Conservation (phyloP, 2,797 vertebrate genomes). For the Decapterus maruadsi region DNA sequence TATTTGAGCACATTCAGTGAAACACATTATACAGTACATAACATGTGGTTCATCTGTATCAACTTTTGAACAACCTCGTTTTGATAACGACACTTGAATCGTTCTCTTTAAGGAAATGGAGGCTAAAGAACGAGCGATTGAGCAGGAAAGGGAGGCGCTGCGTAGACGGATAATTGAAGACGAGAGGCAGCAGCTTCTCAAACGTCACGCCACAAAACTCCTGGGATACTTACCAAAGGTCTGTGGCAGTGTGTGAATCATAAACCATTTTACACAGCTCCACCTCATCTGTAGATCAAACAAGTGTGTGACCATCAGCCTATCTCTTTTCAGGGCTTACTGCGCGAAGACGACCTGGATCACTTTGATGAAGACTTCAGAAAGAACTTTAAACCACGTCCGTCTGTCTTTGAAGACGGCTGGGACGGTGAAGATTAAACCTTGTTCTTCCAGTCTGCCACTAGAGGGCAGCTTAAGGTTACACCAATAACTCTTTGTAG, state of each 20-base stretch:
- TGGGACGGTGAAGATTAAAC: constrained; percentile 69
- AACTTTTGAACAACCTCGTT: constrained; percentile 11
- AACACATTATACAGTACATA: not conserved
- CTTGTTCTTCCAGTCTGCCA: constrained; percentile 55
- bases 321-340: constrained; percentile 87
- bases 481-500: not conserved
- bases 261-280: not conserved
- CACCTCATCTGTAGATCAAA: not conserved
- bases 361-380: constrained; percentile 93
- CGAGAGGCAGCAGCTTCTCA: constrained; percentile 92
- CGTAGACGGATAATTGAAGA: constrained; percentile 91
- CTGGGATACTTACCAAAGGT: constrained; percentile 94
- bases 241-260: constrained; percentile 37
- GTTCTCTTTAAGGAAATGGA: constrained; percentile 85
- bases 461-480: constrained; percentile 76
- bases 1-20: not conserved
- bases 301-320: constrained; percentile 13
- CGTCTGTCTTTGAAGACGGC: constrained; percentile 69
- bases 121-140: constrained; percentile 85
- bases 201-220: constrained; percentile 90
- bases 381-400: constrained; percentile 84
- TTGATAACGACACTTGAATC: constrained; percentile 23
- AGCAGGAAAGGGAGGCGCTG: constrained; percentile 84
- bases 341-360: constrained; percentile 89
- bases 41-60: not conserved